Percentiles rank a stretch among this genome's conserved stretches.
Evolutionary conservation across 2,113 vertebrate species (phyloP).

Genomic region (Syngnathus floridae): DNA sequence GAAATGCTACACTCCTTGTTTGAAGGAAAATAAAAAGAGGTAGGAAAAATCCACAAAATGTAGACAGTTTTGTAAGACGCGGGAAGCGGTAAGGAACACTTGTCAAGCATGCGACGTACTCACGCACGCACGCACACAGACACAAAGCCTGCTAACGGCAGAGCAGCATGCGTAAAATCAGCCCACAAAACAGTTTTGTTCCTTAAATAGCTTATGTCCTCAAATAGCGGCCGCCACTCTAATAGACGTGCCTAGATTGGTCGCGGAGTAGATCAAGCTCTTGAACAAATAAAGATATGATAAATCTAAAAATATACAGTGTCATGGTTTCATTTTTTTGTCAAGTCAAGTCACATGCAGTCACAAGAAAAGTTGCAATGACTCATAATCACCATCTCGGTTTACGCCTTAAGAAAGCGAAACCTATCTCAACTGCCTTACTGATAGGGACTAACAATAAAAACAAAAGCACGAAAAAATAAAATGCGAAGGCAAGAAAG

Average conservation of each 20-base stretch:
- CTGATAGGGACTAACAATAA: neutral
- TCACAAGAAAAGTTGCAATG: neutral
- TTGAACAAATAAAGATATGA: neutral
- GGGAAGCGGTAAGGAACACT: slow-evolving; percentile 29
- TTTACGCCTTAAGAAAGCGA: neutral
- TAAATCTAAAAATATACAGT: neutral
- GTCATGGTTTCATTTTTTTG: neutral
- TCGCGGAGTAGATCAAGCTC: neutral
- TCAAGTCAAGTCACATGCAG: neutral
- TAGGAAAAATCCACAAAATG: slow-evolving; percentile 43
- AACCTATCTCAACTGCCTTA: neutral
- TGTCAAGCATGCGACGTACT: slow-evolving; percentile 34
- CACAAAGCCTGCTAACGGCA: slow-evolving; percentile 30
- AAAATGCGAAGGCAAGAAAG: neutral
- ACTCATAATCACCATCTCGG: neutral
- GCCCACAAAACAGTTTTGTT: slow-evolving; percentile 22
- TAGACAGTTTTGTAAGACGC: slow-evolving; percentile 26
- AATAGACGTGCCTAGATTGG: neutral
- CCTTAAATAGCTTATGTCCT: slow-evolving; percentile 14
- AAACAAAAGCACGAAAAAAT: neutral
- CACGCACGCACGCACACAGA: slow-evolving; percentile 11
- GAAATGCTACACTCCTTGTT: slow-evolving; percentile 33
- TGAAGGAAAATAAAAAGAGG: slow-evolving; percentile 53
- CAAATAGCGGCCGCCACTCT: neutral
- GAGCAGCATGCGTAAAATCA: slow-evolving; percentile 33